Conservation (phyloP, 35 echinoderm and acorn worm species). For the Heliocidaris tuberculata region DNA sequence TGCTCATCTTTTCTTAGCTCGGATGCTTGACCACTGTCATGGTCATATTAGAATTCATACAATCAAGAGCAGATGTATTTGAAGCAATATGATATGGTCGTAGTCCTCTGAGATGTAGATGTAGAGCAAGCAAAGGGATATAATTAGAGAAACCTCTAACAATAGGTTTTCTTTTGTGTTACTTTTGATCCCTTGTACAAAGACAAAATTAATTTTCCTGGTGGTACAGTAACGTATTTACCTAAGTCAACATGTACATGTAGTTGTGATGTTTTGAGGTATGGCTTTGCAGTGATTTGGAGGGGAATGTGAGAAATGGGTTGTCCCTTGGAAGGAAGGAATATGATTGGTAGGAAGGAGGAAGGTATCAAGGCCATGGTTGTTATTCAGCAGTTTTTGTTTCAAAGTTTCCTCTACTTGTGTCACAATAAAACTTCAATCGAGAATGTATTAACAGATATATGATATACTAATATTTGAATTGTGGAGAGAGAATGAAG, state of each 20-base stretch:
- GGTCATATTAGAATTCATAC: neutral
- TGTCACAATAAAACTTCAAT: neutral
- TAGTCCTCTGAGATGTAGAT: neutral
- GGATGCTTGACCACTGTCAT: neutral
- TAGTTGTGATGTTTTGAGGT: neutral
- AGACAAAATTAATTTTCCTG: too few relatives aligned
- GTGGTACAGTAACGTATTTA: too few relatives aligned
- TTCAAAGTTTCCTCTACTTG: constrained; percentile 23
- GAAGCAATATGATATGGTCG: neutral
- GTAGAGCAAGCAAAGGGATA: too few relatives aligned
- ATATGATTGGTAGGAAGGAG: neutral
- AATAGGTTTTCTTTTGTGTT: too few relatives aligned
- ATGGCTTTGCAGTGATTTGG: neutral
- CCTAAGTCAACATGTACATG: too few relatives aligned
- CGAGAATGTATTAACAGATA: neutral
- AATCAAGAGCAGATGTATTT: neutral
- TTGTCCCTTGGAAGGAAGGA: neutral
- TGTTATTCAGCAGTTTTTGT: constrained; percentile 20
- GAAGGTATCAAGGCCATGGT: neutral
- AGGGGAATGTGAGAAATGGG: neutral
- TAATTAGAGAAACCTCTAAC: too few relatives aligned
- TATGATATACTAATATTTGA: too few relatives aligned
- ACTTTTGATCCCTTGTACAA: too few relatives aligned
- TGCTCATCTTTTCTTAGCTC: constrained; percentile 9
- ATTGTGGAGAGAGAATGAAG: too few relatives aligned